Evolutionary conservation across 2,113 vertebrate species (phyloP).

Genomic region (Saguinus imperator): DNA sequence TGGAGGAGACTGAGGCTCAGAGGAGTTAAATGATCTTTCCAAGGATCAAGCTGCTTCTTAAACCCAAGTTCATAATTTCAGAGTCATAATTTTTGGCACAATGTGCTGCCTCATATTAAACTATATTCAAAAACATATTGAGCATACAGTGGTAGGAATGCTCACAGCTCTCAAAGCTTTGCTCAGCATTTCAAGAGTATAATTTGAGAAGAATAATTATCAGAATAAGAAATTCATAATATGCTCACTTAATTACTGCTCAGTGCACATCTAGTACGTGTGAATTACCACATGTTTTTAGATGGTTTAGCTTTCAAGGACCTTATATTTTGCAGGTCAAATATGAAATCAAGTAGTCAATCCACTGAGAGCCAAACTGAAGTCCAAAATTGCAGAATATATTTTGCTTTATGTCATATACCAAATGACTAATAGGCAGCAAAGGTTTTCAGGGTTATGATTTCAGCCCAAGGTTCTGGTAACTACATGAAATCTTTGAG

Average conservation of each 20-base stretch:
- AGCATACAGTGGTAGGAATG: background rate
- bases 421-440: conserved; percentile 57
- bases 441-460: conserved; percentile 66
- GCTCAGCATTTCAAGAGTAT: background rate
- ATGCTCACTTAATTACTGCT: conserved; percentile 41
- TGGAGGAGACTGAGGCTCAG: background rate
- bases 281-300: conserved; percentile 41
- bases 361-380: conserved; percentile 24
- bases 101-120: background rate
- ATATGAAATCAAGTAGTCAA: conserved; percentile 50
- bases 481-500: conserved; percentile 70
- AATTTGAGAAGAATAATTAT: conserved; percentile 54
- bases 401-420: conserved; percentile 62
- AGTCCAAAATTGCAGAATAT: conserved; percentile 52
- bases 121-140: background rate
- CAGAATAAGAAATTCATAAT: conserved; percentile 49
- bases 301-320: conserved; percentile 39
- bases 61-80: conserved; percentile 3
- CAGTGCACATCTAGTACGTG: conserved; percentile 14
- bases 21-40: background rate
- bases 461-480: conserved; percentile 70
- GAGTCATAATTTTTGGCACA: background rate
- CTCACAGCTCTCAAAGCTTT: background rate
- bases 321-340: conserved; percentile 25
- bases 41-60: background rate